A percentile compares a stretch with the other conserved stretches of the same genome.
phyloP scores from a whole-genome alignment of 2,888 invertebrate species.

The Loripinus fragilis region DNA sequence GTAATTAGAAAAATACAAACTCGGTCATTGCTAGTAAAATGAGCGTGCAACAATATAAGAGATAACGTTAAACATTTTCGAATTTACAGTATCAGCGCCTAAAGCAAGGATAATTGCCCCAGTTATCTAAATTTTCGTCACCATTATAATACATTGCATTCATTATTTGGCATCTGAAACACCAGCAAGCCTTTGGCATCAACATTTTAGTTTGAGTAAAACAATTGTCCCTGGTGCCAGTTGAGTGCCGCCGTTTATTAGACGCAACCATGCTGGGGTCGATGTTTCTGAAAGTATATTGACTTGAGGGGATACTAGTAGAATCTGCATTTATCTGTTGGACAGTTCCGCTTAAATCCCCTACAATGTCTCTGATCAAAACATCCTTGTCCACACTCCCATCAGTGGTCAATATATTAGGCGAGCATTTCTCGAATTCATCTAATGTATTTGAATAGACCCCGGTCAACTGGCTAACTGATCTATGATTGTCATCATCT shows the following conservation, averaged over 20 bases:
- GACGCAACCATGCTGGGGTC: not conserved
- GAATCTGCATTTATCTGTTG: too few species aligned
- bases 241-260: too few species aligned
- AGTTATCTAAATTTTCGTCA: constrained; percentile 45
- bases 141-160: constrained; percentile 53
- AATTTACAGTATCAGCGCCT: constrained; percentile 12
- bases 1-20: too few species aligned
- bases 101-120: constrained; percentile 65
- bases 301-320: too few species aligned
- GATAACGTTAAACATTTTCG: too few species aligned
- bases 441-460: not conserved
- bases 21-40: too few species aligned
- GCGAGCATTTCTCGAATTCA: not conserved
- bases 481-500: not conserved
- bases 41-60: too few species aligned
- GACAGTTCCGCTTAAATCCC: not conserved
- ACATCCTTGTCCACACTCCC: not conserved
- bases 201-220: constrained; percentile 11
- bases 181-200: constrained; percentile 59
- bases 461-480: not conserved
- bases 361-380: not conserved
- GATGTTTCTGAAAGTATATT: too few species aligned
- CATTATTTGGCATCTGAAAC: constrained; percentile 65
- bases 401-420: not conserved
- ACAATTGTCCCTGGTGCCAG: not conserved